Base-by-base conservation (phyloP, 1,140 invertebrate genomes). In the Drosophila gunungcola region DNA sequence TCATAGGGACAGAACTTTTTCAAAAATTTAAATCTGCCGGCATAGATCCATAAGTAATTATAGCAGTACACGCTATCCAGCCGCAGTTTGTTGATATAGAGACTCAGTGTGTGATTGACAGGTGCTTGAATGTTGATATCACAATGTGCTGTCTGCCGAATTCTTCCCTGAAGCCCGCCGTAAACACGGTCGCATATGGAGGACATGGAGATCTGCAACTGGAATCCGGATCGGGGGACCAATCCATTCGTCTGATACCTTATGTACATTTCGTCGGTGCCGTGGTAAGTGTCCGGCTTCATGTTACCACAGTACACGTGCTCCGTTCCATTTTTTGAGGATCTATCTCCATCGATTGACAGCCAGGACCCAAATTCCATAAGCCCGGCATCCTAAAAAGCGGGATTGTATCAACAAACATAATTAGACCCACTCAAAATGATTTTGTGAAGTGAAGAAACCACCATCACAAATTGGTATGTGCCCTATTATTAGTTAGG, bases 141-240 rank as follows among this genome's bases (percentile, higher is more conserved):
- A 92, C 96, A 95, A 34, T 85, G 63, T 74, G 93, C 29, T 53
- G 93, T 67, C 72, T 92, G 80, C 3, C 93, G 84, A 3, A 93
- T 41, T 81, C 95, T 93, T 6, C 97, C 97, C 83, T 96, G 95
- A 0, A 92, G 57, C 4, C 93, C 93, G 0, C 94, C 95, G 67
- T 95, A 97, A 69, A 95, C 96, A 48, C 95, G 93, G 78, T 95
- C 94, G 88, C 96, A 97, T 41, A 82, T 94, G 10, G 48, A 25
- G 3, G 93, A 38, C 63, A 92, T 88, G 27, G 83, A 80, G 12
- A 93, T 91, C 1, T 81, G 56, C 0, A 93, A 51, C 21, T 78
- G 80, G 60, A 93, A 92, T 10, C 70, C 75, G 3, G 90, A 79
- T 61, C 90, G 93, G 2, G 91, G 77, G 27, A 79, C 75, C 11